phyloP scores from a whole-genome alignment of 1,140 invertebrate species.

The Ooceraea biroi region DNA sequence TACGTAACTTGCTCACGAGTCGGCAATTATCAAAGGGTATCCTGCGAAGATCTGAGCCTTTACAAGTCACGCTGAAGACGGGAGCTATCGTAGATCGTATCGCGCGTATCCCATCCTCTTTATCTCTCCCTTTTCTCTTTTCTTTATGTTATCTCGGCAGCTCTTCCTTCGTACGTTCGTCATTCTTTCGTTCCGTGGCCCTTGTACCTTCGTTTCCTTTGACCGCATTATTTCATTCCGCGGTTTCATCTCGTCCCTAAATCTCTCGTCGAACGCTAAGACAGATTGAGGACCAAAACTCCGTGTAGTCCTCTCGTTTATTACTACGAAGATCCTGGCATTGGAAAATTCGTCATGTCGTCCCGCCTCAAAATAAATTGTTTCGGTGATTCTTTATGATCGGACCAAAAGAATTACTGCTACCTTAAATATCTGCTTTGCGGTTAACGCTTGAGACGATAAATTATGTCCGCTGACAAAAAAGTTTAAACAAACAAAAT shows the following conservation, averaged over 20 bases:
- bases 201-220: not conserved
- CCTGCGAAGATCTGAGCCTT: slow-evolving; percentile 64
- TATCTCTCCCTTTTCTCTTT: slow-evolving; percentile 69
- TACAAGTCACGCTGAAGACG: slow-evolving; percentile 83
- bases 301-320: not conserved
- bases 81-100: slow-evolving; percentile 82
- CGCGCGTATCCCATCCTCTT: slow-evolving; percentile 59
- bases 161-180: not conserved
- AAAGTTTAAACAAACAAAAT: slow-evolving; percentile 8
- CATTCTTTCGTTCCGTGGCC: not conserved
- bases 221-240: slow-evolving; percentile 62
- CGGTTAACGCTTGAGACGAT: not conserved
- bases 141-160: slow-evolving; percentile 35
- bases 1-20: slow-evolving; percentile 55
- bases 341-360: slow-evolving; percentile 18
- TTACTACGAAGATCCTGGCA: not conserved
- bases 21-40: slow-evolving; percentile 81
- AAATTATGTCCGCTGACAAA: not conserved
- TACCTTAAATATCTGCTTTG: not conserved
- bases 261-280: slow-evolving; percentile 38
- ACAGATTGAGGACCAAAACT: slow-evolving; percentile 8
- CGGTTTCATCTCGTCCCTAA: slow-evolving; percentile 53
- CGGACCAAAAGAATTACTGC: not conserved
- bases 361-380: not conserved
- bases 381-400: not conserved